phyloP scores from a whole-genome alignment of 2,888 invertebrate species.

The Lithophane leautieri region DNA sequence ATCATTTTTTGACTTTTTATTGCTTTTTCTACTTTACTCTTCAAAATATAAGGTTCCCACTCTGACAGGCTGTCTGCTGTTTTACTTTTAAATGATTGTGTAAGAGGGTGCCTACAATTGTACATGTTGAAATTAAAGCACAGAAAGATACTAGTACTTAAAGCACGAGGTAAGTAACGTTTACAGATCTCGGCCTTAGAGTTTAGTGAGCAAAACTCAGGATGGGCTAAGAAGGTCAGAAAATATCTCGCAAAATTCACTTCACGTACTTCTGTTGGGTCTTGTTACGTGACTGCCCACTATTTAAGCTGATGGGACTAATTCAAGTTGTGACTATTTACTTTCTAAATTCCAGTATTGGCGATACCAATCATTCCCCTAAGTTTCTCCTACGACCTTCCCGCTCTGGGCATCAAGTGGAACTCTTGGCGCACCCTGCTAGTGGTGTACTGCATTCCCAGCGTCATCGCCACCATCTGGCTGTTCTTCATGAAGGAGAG shows the following conservation, averaged over 20 bases:
- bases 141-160: too few relatives aligned
- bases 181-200: background rate
- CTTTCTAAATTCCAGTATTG: conserved; percentile 83
- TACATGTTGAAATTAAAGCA: too few relatives aligned
- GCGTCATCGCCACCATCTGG: conserved; percentile 90
- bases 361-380: conserved; percentile 92
- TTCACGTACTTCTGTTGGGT: too few relatives aligned
- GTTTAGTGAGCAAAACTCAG: background rate
- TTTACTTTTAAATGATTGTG: too few relatives aligned
- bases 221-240: background rate
- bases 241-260: background rate
- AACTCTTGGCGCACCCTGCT: conserved; percentile 94
- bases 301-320: too few relatives aligned
- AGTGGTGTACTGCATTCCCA: conserved; percentile 91
- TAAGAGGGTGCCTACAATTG: too few relatives aligned
- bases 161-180: background rate
- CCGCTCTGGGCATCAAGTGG: conserved; percentile 88
- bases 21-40: too few relatives aligned
- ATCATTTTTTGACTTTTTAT: too few relatives aligned
- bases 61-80: too few relatives aligned
- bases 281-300: background rate
- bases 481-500: conserved; percentile 92
- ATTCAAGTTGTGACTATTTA: background rate
- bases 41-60: too few relatives aligned
- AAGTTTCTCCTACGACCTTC: conserved; percentile 78